Conservation (phyloP, 1,140 invertebrate species). For the Ptiloglossa arizonensis region DNA sequence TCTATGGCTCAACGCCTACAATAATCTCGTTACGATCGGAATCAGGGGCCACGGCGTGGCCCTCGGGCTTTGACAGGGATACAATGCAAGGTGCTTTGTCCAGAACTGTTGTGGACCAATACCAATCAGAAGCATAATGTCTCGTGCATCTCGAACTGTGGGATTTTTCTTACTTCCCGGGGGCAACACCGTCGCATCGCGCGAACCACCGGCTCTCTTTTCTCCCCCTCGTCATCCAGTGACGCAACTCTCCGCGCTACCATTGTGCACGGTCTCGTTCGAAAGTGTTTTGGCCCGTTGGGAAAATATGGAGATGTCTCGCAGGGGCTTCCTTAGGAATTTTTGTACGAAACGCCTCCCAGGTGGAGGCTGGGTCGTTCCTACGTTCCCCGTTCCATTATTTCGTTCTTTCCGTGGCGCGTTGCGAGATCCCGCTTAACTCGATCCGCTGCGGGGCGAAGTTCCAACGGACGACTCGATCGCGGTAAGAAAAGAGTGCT, state of each 20-base stretch:
- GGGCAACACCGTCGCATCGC: conserved; percentile 34
- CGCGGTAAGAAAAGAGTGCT: conserved; percentile 27
- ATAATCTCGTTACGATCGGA: conserved; percentile 79
- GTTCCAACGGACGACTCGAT: conserved; percentile 48
- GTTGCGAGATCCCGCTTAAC: conserved; percentile 9
- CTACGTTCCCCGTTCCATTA: conserved; percentile 2
- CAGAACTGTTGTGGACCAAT: conserved; percentile 52
- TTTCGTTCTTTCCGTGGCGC: conserved; percentile 8
- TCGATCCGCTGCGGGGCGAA: conserved; percentile 32
- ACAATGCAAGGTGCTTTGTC: conserved; percentile 79
- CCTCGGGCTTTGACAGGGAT: conserved; percentile 68
- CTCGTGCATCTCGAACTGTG: conserved; percentile 53
- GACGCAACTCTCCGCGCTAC: conserved; percentile 32
- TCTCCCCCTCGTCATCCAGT: conserved; percentile 22
- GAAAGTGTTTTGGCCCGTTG: conserved; percentile 72
- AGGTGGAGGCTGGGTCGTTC: conserved; percentile 14
- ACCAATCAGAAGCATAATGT: conserved; percentile 44
- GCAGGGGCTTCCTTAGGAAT: conserved; percentile 38
- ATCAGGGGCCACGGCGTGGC: conserved; percentile 52
- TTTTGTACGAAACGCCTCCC: conserved; percentile 33
- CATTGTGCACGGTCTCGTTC: conserved; percentile 59
- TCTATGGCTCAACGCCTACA: conserved; percentile 76
- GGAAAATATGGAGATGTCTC: conserved; percentile 74
- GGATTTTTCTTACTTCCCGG: conserved; percentile 59
- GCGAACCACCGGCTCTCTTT: conserved; percentile 36